Conservation (phyloP, 2,113 vertebrate species). For the Indicator indicator region DNA sequence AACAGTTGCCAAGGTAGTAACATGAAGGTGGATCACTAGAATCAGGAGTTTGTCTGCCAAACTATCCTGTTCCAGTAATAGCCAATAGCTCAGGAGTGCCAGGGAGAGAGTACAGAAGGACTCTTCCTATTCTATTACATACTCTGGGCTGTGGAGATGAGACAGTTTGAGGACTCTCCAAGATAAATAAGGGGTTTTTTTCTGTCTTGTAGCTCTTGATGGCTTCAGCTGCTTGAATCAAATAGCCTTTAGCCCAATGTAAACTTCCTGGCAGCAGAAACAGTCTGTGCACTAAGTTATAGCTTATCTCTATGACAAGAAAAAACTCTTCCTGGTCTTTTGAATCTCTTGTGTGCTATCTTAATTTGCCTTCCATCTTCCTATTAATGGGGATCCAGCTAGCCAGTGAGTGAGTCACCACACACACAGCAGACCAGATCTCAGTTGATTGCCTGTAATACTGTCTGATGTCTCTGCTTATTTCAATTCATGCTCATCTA, state of each 20-base stretch:
- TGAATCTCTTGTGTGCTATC: not conserved
- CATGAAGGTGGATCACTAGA: not conserved
- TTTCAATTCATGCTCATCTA: not conserved
- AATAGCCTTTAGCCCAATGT: not conserved
- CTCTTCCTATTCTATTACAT: not conserved
- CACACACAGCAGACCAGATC: not conserved
- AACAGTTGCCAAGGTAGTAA: not conserved
- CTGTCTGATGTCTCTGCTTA: not conserved
- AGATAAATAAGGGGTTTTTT: not conserved
- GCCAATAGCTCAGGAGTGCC: not conserved
- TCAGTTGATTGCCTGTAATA: not conserved
- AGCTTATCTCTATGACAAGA: not conserved
- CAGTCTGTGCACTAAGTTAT: not conserved
- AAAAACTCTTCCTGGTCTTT: not conserved
- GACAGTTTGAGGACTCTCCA: rapidly evolving
- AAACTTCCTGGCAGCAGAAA: not conserved
- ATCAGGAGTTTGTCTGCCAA: not conserved
- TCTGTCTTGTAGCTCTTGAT: not conserved
- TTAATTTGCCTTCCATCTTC: not conserved
- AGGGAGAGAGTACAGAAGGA: not conserved
- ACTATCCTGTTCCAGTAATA: not conserved
- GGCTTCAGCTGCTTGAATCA: not conserved
- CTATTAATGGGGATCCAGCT: not conserved
- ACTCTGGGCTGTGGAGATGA: rapidly evolving
- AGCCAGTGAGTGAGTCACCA: not conserved